Base-by-base conservation (phyloP, 2,888 invertebrate genomes). In the Aporophyla nigra region DNA sequence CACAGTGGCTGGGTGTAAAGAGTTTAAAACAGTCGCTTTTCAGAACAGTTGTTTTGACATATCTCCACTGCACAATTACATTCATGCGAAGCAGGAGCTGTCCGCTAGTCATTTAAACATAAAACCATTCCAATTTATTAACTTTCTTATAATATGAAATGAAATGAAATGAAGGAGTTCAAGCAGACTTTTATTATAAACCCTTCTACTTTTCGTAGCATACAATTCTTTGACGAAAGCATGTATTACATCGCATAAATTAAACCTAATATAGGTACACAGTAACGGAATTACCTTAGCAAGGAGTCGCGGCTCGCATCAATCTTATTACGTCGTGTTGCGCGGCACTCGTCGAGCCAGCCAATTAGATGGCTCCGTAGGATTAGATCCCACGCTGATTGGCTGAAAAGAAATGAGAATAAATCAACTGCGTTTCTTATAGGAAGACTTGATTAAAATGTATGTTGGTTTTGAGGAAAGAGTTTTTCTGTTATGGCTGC, bases 331-430 rank as follows among this genome's bases (percentile, higher is more conserved):
- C 78, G 46, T 53, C 56, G 40, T 65, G n/a, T 24, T 54, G 46
- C 33, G 40, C 79, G 46, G 62, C 71, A 61, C 65, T 82, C 72
- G 65, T 14, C 51, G 40, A 33, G 51, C 24, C 69, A 83, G 67
- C 86, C 86, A 86, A 86, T 86, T 86, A 84, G 83, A 86, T 79
- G 58, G 56, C 63, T 46, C 58, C 53, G 49, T 68, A 40, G 79
- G 84, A 83, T 84, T 74, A 85, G 71, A 79, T 73, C 65, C 16
- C 62, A 3, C 62, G 58, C 84, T 71, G 73, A 83, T 83, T 83
- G 79, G 80, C 43, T 83, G 51, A 10, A 71, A 59, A 67, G 62
- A 51, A 82, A 83, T 73, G 51, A 46, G 59, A 79, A 71, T 67
- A 74, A 82, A 83, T 71, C 70, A 74, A 78, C 67, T 71, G 54